Conservation (phyloP, 1,140 invertebrate genomes). For the Laupala kohalensis region DNA sequence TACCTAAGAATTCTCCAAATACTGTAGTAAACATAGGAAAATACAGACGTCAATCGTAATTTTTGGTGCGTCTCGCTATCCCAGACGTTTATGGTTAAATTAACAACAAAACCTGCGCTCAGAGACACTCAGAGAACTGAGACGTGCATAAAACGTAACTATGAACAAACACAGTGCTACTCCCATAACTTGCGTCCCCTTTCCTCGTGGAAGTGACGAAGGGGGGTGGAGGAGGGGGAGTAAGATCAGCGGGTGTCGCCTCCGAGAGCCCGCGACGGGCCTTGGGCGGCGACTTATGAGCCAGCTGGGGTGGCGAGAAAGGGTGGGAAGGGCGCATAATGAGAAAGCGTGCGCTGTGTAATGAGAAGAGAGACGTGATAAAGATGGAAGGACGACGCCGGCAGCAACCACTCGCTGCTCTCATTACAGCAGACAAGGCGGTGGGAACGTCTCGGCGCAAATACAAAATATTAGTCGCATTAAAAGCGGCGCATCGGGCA, state of each 20-base stretch:
- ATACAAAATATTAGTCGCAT: slow-evolving; percentile 12
- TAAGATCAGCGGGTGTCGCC: not conserved
- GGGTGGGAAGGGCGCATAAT: slow-evolving; percentile 3
- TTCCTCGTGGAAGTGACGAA: too few species aligned
- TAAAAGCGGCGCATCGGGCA: slow-evolving; percentile 6
- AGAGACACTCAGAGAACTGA: too few species aligned
- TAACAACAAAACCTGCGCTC: too few species aligned
- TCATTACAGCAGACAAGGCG: slow-evolving; percentile 1
- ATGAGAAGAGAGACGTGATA: slow-evolving; percentile 14
- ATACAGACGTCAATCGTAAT: too few species aligned
- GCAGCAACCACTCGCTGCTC: slow-evolving; percentile 10
- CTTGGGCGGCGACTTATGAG: not conserved
- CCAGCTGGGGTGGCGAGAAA: not conserved
- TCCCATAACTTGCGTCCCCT: too few species aligned
- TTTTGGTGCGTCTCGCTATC: too few species aligned
- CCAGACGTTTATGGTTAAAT: too few species aligned
- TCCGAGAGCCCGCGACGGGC: not conserved
- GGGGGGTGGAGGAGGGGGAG: not conserved
- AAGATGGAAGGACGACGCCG: slow-evolving; percentile 9
- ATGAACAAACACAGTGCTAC: too few species aligned
- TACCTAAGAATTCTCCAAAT: too few species aligned
- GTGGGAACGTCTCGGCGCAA: not conserved
- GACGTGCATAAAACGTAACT: too few species aligned
- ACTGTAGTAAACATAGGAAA: too few species aligned
- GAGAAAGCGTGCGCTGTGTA: slow-evolving; percentile 12